Base-by-base conservation (phyloP, 2,888 invertebrate genomes). In the Coleophora flavipennella region DNA sequence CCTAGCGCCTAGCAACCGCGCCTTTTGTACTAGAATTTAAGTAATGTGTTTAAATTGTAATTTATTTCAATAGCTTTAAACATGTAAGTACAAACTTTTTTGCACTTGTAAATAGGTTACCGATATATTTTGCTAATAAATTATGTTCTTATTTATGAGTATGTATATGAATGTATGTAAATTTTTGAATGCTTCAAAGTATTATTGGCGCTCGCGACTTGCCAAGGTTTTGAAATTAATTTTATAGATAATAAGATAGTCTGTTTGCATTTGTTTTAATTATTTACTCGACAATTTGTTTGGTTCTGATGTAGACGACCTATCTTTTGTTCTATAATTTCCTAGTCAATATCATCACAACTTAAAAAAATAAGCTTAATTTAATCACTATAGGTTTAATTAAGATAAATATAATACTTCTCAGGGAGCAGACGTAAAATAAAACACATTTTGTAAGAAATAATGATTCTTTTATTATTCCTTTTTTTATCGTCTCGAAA, bases 381-480 rank as follows among this genome's bases (percentile, higher is more conserved):
- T 38, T 29, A 35, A 11, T 34, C 37, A 33, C 36, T 35, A 42
- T 37, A 44, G n/a, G n/a, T 14, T 39, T 37, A 29, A 33, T 20
- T 40, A 36, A 20, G 25, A 11, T 12, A 10, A 12, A 12, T 35
- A n/a, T 35, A 12, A 10, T 34, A 12, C 11, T 20, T 31, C 6
- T 37, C 37, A 37, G 14, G 29, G 33, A 14, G 33, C 26, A 36
- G 33, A 26, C 33, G 13, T 9, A 44, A 68, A 81, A 77, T 79
- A 76, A 83, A 81, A 81, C 76, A 63, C 72, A 64, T 67, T 60
- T 50, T 76, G 48, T 78, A 81, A 80, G 81, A 84, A 84, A 81
- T 81, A 83, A 81, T 81, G 79, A 75, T 67, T 75, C 62, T 65
- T 83, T 81, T 81, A 78, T 79, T 79, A 77, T 78, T 78, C 73